phyloP scores from a whole-genome alignment of 2,797 vertebrate genomes.

The Columba guinea region DNA sequence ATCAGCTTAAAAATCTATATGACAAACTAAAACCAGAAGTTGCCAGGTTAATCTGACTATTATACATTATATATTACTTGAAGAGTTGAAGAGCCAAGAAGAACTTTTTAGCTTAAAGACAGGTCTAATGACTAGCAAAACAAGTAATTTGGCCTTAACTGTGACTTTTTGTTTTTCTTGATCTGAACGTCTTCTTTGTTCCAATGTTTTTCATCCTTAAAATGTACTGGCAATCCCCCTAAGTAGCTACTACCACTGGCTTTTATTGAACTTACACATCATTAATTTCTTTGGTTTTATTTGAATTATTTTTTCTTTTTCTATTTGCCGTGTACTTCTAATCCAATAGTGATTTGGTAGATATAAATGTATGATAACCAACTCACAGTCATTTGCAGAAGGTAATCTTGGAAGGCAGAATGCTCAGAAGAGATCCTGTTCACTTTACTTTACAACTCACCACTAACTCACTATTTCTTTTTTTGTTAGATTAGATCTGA shows the following conservation, averaged over 20 bases:
- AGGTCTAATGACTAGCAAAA: not conserved
- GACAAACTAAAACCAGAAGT: not conserved
- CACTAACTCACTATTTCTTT: not conserved
- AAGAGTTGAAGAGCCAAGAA: not conserved
- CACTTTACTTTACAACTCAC: not conserved
- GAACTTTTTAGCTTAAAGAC: not conserved
- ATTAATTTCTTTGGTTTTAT: not conserved
- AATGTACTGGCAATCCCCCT: not conserved
- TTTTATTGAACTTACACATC: not conserved
- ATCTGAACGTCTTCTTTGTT: not conserved
- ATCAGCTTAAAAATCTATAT: not conserved
- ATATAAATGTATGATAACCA: not conserved
- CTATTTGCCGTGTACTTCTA: not conserved
- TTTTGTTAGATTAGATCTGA: not conserved
- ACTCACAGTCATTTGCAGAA: not conserved
- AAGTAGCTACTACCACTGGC: not conserved
- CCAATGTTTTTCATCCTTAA: not conserved
- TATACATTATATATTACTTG: not conserved
- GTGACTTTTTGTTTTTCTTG: not conserved
- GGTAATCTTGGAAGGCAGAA: not conserved
- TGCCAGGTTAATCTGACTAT: not conserved
- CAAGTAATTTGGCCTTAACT: not conserved
- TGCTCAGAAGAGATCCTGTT: not conserved
- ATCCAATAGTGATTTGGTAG: not conserved
- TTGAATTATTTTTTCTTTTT: not conserved